These are phyloP conservation scores for Xiphorhynchus erythropygius DNA, from an alignment of 2,797 vertebrate species.

Conservation along the genomic window DNA sequence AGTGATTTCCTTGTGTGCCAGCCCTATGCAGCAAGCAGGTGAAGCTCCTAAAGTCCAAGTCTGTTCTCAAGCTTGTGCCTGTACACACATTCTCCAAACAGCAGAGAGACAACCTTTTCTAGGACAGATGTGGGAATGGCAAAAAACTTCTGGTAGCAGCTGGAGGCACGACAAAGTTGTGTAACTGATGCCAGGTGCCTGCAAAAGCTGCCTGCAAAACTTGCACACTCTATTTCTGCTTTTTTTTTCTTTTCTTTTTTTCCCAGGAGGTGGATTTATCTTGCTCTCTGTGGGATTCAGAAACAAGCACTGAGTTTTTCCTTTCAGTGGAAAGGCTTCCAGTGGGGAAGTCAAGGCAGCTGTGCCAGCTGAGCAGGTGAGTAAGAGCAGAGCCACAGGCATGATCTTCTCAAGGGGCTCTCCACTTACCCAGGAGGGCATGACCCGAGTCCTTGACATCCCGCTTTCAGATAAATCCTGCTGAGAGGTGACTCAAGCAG, in stretches of 20 bases:
- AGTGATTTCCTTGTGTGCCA: background rate
- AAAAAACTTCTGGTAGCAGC: background rate
- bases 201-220: background rate
- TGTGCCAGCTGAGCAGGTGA: fast-evolving
- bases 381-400: background rate
- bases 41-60: background rate
- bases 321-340: background rate
- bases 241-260: background rate
- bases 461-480: background rate
- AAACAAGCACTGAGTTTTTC: background rate
- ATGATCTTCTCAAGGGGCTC: background rate
- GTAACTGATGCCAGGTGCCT: background rate
- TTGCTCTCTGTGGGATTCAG: background rate
- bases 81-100: background rate
- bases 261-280: background rate
- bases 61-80: background rate
- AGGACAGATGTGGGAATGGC: background rate
- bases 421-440: background rate
- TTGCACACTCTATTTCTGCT: background rate
- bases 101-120: background rate
- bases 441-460: background rate
- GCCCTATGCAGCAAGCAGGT: fast-evolving
- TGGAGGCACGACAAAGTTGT: background rate
- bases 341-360: background rate
- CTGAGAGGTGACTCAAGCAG: background rate